These are phyloP conservation scores for Lepidostoma basale DNA, from an alignment of 1,140 invertebrate genomes.

Conservation along the genomic window DNA sequence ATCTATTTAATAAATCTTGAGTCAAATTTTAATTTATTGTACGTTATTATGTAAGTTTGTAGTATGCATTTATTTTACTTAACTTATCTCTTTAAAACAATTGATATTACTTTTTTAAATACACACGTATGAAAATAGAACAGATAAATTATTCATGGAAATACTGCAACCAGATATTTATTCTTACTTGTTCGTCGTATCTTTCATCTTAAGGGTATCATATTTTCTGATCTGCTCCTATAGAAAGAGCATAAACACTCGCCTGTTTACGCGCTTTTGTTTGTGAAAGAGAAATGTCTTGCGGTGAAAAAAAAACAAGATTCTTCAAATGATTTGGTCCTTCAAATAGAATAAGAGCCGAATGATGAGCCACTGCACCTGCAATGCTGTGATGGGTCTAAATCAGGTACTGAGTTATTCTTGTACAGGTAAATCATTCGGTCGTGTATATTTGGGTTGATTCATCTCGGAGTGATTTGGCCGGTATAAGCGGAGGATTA, in stretches of 20 bases:
- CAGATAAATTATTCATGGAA: background rate
- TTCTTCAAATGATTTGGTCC: conserved; percentile 38
- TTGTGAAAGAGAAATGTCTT: conserved; percentile 37
- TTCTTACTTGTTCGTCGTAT: background rate
- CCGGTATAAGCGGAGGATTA: too few relatives aligned
- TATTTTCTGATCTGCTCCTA: conserved; percentile 7
- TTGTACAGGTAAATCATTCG: conserved; percentile 5
- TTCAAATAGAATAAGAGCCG: conserved; percentile 28
- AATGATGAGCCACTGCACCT: conserved; percentile 32
- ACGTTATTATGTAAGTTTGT: too few relatives aligned
- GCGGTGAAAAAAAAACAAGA: conserved; percentile 37
- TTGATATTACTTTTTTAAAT: background rate
- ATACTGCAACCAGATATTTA: background rate
- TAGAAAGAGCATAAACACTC: conserved; percentile 9
- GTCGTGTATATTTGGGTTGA: conserved; percentile 21
- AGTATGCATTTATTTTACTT: too few relatives aligned
- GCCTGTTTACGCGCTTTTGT: conserved; percentile 33
- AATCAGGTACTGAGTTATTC: conserved; percentile 17
- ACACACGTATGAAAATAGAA: background rate
- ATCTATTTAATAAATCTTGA: too few relatives aligned
- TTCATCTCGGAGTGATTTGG: too few relatives aligned
- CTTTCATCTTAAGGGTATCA: background rate
- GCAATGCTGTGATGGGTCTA: background rate
- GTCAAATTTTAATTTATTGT: too few relatives aligned
- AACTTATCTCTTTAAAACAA: background rate